A percentile compares a stretch with the other conserved stretches of the same genome.
Conservation (phyloP, 2,797 vertebrate genomes). For the Poeciliopsis infans region DNA sequence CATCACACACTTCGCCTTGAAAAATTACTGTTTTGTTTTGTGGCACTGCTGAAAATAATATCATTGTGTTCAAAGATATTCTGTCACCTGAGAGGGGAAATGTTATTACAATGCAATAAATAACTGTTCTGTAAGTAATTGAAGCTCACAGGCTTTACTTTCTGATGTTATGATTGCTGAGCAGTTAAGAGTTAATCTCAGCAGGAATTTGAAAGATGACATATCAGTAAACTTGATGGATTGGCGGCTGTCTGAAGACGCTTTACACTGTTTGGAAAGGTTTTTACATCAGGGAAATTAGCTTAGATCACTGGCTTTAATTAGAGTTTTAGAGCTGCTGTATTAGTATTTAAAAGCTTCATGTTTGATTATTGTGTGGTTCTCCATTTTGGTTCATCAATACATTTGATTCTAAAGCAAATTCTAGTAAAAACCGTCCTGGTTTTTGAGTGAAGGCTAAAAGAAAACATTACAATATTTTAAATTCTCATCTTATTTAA, state of each 20-base stretch:
- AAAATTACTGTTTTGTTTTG: slow-evolving; percentile 8
- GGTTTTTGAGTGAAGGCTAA: background rate
- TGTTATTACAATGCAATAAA: background rate
- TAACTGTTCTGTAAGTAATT: background rate
- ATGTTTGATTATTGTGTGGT: background rate
- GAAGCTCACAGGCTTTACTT: background rate
- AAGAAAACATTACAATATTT: background rate
- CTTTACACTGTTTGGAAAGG: slow-evolving; percentile 2
- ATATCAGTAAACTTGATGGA: slow-evolving; percentile 1
- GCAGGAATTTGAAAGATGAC: background rate
- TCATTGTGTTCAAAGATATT: slow-evolving; percentile 8
- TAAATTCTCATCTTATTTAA: background rate
- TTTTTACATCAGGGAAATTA: slow-evolving; percentile 16
- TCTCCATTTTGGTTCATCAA: background rate
- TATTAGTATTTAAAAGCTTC: background rate
- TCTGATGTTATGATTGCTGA: background rate
- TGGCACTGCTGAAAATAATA: background rate
- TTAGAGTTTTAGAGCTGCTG: background rate
- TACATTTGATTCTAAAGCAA: background rate
- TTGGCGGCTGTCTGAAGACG: background rate
- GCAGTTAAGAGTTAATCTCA: background rate
- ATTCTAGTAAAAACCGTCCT: background rate
- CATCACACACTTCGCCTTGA: background rate
- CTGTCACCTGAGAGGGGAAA: slow-evolving; percentile 3
- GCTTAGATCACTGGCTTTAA: background rate